A percentile compares a stretch with the other conserved stretches of the same genome.
phyloP scores from a whole-genome alignment of 92 coral and sea anemone species.

The Palythoa caribaeorum region DNA sequence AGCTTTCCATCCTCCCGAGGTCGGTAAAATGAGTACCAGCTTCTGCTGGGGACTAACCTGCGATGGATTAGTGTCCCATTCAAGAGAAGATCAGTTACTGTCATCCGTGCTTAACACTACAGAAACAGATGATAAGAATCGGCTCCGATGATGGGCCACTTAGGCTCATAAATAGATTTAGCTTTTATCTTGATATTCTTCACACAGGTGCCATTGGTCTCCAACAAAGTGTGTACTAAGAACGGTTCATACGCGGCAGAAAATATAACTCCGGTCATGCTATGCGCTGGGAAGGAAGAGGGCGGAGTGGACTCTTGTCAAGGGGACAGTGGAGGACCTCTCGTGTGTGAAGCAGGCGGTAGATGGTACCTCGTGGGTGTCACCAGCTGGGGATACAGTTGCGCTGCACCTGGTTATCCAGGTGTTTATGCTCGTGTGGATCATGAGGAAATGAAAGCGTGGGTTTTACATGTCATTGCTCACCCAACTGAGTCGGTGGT shows the following conservation, averaged over 20 bases:
- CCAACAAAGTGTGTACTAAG: constrained; percentile 78
- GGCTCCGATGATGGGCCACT: too few relatives aligned
- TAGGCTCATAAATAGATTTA: too few relatives aligned
- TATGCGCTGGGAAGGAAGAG: constrained; percentile 74
- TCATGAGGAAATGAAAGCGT: constrained; percentile 57
- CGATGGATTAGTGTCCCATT: too few relatives aligned
- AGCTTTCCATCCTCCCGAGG: too few relatives aligned
- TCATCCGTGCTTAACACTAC: too few relatives aligned
- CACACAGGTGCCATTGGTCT: constrained; percentile 62
- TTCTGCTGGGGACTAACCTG: too few relatives aligned
- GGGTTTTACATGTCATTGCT: constrained; percentile 68
- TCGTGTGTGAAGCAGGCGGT: constrained; percentile 87
- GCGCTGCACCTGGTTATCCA: constrained; percentile 77
- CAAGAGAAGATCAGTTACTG: too few relatives aligned
- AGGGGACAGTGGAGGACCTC: constrained; percentile 93
- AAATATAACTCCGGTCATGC: constrained; percentile 75
- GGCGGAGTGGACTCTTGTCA: constrained; percentile 86
- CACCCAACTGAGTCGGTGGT: background rate
- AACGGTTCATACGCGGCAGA: constrained; percentile 71
- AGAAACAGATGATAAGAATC: too few relatives aligned
- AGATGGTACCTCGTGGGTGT: constrained; percentile 87
- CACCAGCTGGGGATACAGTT: constrained; percentile 95
- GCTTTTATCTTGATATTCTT: background rate
- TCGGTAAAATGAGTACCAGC: too few relatives aligned
- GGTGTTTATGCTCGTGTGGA: constrained; percentile 86